Evolutionary conservation across 2,888 invertebrate genomes (phyloP).

Genomic region (Xanthia icteritia): DNA sequence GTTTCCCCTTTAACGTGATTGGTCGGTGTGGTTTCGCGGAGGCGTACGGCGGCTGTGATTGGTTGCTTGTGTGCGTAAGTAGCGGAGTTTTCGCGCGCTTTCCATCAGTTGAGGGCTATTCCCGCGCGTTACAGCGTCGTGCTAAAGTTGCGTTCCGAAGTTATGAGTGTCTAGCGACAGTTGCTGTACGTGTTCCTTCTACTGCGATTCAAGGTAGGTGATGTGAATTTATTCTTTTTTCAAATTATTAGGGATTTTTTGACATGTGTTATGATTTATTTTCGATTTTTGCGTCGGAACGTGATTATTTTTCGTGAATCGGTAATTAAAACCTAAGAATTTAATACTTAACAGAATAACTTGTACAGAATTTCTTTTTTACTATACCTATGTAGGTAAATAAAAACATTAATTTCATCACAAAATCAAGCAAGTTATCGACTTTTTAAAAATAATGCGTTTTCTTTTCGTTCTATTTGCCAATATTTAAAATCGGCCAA

Average conservation of each 20-base stretch:
- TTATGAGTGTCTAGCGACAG: slow-evolving; percentile 78
- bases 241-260: slow-evolving; percentile 3
- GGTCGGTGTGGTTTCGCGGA: slow-evolving; percentile 76
- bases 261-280: background rate
- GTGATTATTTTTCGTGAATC: background rate
- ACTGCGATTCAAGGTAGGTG: slow-evolving; percentile 72
- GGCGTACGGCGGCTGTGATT: slow-evolving; percentile 82
- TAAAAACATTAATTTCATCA: background rate
- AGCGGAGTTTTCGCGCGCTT: slow-evolving; percentile 86
- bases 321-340: background rate
- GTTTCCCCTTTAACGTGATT: slow-evolving; percentile 82
- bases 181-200: slow-evolving; percentile 52
- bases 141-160: slow-evolving; percentile 74
- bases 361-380: background rate
- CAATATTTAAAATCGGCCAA: background rate
- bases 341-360: background rate
- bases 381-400: background rate
- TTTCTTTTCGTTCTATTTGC: background rate
- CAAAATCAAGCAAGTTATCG: too few species aligned
- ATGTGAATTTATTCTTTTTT: slow-evolving; percentile 20
- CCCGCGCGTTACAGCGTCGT: slow-evolving; percentile 75
- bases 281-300: background rate
- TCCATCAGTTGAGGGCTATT: slow-evolving; percentile 83
- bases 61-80: slow-evolving; percentile 82
- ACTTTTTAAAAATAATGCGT: background rate